These are phyloP conservation scores for Gymnoscopelus microlampas DNA, from an alignment of 2,797 vertebrate genomes.

Conservation along the genomic window DNA sequence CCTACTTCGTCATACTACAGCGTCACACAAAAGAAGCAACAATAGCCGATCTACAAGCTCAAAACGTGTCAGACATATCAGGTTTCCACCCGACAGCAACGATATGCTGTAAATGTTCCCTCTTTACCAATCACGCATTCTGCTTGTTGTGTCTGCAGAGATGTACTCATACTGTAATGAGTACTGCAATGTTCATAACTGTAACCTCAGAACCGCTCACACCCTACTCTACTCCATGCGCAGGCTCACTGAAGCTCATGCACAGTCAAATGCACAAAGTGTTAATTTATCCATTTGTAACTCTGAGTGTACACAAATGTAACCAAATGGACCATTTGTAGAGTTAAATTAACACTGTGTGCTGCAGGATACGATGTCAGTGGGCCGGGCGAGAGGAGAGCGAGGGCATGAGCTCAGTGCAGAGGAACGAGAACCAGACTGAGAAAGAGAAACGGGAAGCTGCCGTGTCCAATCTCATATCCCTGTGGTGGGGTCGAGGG, in stretches of 20 bases:
- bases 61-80: no score
- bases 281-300: no score
- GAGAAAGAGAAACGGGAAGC: slow-evolving; percentile 38
- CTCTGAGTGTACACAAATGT: no score
- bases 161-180: slow-evolving; percentile 34
- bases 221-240: not conserved
- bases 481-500: slow-evolving; percentile 45
- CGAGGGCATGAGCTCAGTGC: slow-evolving; percentile 60
- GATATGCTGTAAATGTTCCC: not conserved
- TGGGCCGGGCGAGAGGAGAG: slow-evolving; percentile 14
- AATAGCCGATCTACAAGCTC: no score
- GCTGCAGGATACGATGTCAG: slow-evolving; percentile 39
- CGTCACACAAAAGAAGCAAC: no score
- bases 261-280: no score
- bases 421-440: slow-evolving; percentile 48
- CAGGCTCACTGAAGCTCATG: slow-evolving; percentile 10
- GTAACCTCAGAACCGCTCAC: slow-evolving; percentile 25
- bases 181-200: slow-evolving; percentile 49
- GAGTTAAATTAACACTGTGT: not conserved
- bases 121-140: not conserved
- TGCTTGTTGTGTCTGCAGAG: slow-evolving; percentile 43
- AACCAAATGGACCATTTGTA: no score
- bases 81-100: no score
- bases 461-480: slow-evolving; percentile 63
- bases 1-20: no score